Base-by-base conservation (phyloP, 30 jellyfish, hydroid and myxozoan species). In the Nemopilema nomurai region DNA sequence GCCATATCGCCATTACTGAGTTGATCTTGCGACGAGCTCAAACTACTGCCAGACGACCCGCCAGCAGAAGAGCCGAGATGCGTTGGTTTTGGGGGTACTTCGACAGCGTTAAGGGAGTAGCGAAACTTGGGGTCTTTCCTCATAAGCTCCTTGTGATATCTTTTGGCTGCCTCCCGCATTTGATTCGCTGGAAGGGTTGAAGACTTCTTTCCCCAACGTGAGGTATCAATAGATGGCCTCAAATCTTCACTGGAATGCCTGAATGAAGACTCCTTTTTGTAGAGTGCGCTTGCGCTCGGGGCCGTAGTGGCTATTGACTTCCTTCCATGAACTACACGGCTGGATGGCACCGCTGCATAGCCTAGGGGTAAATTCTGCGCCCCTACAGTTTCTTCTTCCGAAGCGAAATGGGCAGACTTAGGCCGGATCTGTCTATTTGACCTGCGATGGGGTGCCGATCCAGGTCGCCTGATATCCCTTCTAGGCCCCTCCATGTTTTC, bases 141-240 rank as follows among this genome's bases (percentile, higher is more conserved):
- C 92, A 87, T 82, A 25, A 92, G 92, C 53, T 87, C 97, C 41
- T 92, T 89, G 81, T 93, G 98, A 86, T 81, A 93, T 51, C 85
- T 85, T 26, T 89, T 93, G 25, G 98, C 98, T 28, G 98, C 98
- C 80, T 88, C 97, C 28, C 98, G 75, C 91, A 93, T 75, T 74
- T 89, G 95, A 80, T 92, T 85, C 9, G 98, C 98, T 9, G 98
- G 94, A 26, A 81, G 41, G 9, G 97, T 62, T 49, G 87, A 33
- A 19, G 92, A 49, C 30, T 74, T 84, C 62, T 69, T 41, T 28
- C 52, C 84, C 17, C 69, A 71, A 19, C 23, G 49, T 23, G 64
- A 82, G 1, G 33, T 85, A 57, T n/a, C 51, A 0, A 51, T 77
- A 29, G n/a, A 50, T 49, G 84, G 80, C 75, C 97, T 67, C 22